Percentiles rank a stretch among this genome's conserved stretches.
Evolutionary conservation across 1,140 invertebrate genomes (phyloP).

Genomic region (Aphelinus certus): DNA sequence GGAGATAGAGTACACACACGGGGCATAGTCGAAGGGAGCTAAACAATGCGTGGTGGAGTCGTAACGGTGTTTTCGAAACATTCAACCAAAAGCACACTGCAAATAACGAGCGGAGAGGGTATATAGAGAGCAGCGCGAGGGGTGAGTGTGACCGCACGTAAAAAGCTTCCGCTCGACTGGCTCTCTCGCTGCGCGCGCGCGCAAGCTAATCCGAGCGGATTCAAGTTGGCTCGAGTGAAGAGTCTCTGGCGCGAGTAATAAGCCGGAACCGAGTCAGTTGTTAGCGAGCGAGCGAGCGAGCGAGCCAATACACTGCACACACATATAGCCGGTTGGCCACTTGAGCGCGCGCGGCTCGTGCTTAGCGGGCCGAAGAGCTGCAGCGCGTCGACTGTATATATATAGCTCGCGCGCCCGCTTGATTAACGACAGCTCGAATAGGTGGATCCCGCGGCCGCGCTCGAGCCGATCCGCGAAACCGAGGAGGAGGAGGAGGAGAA

Average conservation of each 20-base stretch:
- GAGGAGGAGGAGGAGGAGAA: background rate
- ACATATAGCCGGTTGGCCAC: constrained; percentile 1
- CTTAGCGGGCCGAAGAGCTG: background rate
- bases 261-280: constrained; percentile 3
- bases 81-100: no score
- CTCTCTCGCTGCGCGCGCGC: background rate
- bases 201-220: background rate
- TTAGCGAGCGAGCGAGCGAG: background rate
- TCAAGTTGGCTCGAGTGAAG: background rate
- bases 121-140: no score
- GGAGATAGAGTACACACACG: no score
- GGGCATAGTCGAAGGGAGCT: no score
- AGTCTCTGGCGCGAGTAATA: constrained; percentile 15
- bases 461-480: background rate
- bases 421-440: constrained; percentile 55
- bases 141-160: constrained; percentile 12
- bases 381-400: background rate
- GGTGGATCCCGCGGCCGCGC: constrained; percentile 42
- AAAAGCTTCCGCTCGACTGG: constrained; percentile 17
- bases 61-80: no score
- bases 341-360: background rate
- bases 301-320: background rate
- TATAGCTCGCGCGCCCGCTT: constrained; percentile 42
- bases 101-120: no score
- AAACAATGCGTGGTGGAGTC: no score